Evolutionary conservation across 2,797 vertebrate genomes (phyloP), one percentile per base, ranked within the genome.

Genomic region (Sitta carolinensis): DNA sequence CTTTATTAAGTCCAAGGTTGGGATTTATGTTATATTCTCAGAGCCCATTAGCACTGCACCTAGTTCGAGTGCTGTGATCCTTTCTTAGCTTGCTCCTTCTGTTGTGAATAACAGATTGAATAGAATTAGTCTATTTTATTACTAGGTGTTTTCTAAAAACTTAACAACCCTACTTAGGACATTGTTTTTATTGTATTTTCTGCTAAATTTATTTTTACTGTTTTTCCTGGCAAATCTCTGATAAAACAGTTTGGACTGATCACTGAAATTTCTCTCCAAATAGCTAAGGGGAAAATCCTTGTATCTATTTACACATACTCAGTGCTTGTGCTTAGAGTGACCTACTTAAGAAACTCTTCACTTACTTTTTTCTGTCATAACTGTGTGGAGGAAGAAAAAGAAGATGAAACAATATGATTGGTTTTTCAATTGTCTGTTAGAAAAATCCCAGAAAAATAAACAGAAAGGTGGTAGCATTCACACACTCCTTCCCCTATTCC

Each of bases 271-370:
- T 84, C 16, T 52, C 32, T 94, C 82, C 51, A 66, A 40, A 93
- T 32, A 90, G 85, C 66, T 90, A 58, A 81, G 59, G 73, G 58
- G 43, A 55, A 94, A 93, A 88, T 91, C 90, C 69, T 16, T 68
- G 69, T 34, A 69, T 90, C 43, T 70, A 51, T 94, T 94, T 91
- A 55, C 76, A 58, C 48, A 45, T 47, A 55, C 26, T 58, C 84
- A 61, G 54, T 64, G 62, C 43, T 83, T 92, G 32, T 77, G 40
- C 62, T 36, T 36, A 50, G 62, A 74, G 43, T 73, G 77, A 86
- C 47, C 80, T 93, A 84, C 83, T 94, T 88, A 70, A 67, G 75
- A 84, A 90, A 61, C 8, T 52, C 34, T 47, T 63, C 40, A 29
- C 30, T 68, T 45, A 32, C 40, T 61, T 42, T 76, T 48, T 47